phyloP scores from a whole-genome alignment of 2,888 invertebrate genomes.

The Anagyrus pseudococci region DNA sequence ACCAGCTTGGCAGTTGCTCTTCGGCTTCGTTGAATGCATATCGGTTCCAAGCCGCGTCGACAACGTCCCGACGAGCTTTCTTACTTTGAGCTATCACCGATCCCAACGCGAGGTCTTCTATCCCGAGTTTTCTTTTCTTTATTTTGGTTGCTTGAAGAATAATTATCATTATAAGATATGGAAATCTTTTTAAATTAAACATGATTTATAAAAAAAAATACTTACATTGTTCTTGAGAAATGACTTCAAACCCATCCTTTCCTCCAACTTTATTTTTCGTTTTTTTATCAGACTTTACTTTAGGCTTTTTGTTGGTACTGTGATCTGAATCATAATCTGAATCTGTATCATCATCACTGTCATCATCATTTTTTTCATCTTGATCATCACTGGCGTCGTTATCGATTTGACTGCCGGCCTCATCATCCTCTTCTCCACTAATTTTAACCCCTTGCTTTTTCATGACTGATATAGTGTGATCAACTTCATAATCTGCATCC shows the following conservation, averaged over 20 bases:
- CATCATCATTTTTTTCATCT: conserved; percentile 34
- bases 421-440: conserved; percentile 51
- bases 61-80: conserved; percentile 87
- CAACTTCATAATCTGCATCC: conserved; percentile 87
- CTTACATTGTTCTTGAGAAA: conserved; percentile 68
- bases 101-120: conserved; percentile 91
- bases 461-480: conserved; percentile 76
- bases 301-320: conserved; percentile 61
- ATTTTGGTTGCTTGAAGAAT: conserved; percentile 35
- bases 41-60: conserved; percentile 92
- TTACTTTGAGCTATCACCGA: conserved; percentile 89
- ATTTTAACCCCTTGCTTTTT: conserved; percentile 73
- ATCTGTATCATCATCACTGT: conserved; percentile 20
- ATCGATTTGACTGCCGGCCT: conserved; percentile 40
- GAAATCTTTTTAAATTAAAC: neutral
- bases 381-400: conserved; percentile 39
- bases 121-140: conserved; percentile 76
- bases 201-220: conserved; percentile 25
- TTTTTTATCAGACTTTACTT: conserved; percentile 41
- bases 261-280: conserved; percentile 54
- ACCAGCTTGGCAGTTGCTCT: conserved; percentile 94
- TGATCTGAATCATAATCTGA: conserved; percentile 61
- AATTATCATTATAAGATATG: conserved; percentile 5
- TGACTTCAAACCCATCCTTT: conserved; percentile 75
- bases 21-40: conserved; percentile 91